phyloP scores from a whole-genome alignment of 2,888 invertebrate genomes.

The Mimachlamys varia region DNA sequence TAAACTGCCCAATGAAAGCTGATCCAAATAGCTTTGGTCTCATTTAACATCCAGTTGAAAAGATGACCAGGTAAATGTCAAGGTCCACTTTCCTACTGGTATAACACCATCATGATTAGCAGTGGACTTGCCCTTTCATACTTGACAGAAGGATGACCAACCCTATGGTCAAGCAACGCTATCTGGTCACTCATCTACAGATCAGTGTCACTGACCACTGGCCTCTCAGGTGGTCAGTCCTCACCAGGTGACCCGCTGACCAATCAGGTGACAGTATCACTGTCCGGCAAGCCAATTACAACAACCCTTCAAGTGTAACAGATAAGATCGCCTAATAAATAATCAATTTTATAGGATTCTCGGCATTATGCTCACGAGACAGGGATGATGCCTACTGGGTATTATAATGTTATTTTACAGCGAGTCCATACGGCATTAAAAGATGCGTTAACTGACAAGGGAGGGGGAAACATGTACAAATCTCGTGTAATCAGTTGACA shows the following conservation, averaged over 20 bases:
- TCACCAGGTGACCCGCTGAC: background rate
- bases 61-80: no score
- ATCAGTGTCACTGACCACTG: background rate
- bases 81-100: no score
- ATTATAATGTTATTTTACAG: constrained; percentile 21
- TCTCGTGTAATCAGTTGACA: constrained; percentile 36
- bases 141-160: background rate
- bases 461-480: constrained; percentile 24
- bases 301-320: background rate
- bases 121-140: no score
- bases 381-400: background rate
- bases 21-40: no score
- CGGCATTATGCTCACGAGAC: background rate
- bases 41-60: no score
- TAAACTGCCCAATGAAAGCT: no score
- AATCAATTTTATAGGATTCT: constrained; percentile 26
- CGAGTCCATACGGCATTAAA: background rate
- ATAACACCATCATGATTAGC: no score
- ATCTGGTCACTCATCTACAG: background rate
- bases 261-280: constrained; percentile 27
- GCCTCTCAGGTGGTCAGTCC: background rate
- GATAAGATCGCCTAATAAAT: constrained; percentile 16
- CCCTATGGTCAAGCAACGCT: background rate
- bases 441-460: constrained; percentile 25
- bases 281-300: constrained; percentile 28